Evolutionary conservation across 2,113 vertebrate genomes (phyloP).

Genomic region (Butorides virescens): DNA sequence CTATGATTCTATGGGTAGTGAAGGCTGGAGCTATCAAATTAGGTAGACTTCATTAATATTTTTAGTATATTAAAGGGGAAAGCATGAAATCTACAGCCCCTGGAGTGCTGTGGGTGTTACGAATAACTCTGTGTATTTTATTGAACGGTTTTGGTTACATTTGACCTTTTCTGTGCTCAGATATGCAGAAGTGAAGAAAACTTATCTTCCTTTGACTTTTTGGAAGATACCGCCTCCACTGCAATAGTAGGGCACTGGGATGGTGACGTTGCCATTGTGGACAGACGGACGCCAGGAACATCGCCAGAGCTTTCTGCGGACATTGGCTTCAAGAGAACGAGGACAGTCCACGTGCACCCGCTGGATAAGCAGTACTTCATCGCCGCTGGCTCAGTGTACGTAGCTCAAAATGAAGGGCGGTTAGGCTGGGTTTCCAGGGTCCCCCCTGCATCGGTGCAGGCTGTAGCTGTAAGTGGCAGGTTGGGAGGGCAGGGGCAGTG

Average conservation of each 20-base stretch:
- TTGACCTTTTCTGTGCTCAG: slow-evolving; percentile 56
- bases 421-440: background rate
- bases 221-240: slow-evolving; percentile 74
- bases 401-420: background rate
- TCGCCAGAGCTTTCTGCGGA: slow-evolving; percentile 69
- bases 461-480: background rate
- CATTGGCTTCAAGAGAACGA: slow-evolving; percentile 65
- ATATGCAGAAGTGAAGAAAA: slow-evolving; percentile 70
- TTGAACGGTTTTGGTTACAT: background rate
- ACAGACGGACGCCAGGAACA: slow-evolving; percentile 78
- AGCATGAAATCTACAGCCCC: background rate
- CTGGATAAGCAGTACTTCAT: slow-evolving; percentile 81
- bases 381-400: slow-evolving; percentile 79
- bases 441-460: background rate
- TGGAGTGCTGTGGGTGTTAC: accelerated
- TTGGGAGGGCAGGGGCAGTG: background rate
- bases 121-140: accelerated
- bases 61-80: background rate
- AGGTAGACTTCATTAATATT: no score
- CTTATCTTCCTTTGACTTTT: slow-evolving; percentile 85
- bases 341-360: slow-evolving; percentile 86
- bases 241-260: slow-evolving; percentile 75
- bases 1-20: no score
- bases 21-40: background rate
- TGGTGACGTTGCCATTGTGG: slow-evolving; percentile 78